Evolutionary conservation across 2,888 invertebrate species (phyloP).

Genomic region (Stenichneumon culpator): DNA sequence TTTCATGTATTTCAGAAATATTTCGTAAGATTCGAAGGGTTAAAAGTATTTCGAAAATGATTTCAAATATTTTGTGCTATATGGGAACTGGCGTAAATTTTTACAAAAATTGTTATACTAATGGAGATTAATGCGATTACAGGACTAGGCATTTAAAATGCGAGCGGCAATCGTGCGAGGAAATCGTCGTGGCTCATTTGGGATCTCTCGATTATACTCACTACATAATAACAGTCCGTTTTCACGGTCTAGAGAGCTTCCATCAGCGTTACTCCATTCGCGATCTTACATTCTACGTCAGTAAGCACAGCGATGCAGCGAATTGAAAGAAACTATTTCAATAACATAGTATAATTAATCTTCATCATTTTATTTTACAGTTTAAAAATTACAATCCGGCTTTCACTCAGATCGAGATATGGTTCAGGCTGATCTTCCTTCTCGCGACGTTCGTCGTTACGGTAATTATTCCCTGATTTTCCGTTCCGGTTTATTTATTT

Average conservation of each 20-base stretch:
- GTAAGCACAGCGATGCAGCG: conserved; percentile 83
- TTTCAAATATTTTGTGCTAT: no score
- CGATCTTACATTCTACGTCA: conserved; percentile 94
- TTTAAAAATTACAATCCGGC: conserved; percentile 98
- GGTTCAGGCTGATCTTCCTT: conserved; percentile 98
- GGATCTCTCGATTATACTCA: conserved; percentile 95
- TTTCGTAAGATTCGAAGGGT: no score
- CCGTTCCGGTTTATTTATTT: neutral
- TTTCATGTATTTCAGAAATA: no score
- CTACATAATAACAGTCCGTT: conserved; percentile 94
- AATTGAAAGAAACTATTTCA: conserved; percentile 57
- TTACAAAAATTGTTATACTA: neutral
- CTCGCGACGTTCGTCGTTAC: conserved; percentile 94
- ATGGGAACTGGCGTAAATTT: neutral
- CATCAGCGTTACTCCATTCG: conserved; percentile 94
- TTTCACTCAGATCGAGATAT: conserved; percentile 98
- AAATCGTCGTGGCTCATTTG: conserved; percentile 95
- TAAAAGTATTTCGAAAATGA: no score
- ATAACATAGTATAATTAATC: neutral
- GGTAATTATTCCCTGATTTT: conserved; percentile 85
- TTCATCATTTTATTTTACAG: conserved; percentile 87
- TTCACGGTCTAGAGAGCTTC: conserved; percentile 94
- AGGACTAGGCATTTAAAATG: conserved; percentile 94
- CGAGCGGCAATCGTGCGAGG: conserved; percentile 93
- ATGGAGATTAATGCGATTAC: conserved; percentile 71